phyloP scores from a whole-genome alignment of 2,888 invertebrate species.

The Aelia acuminata region DNA sequence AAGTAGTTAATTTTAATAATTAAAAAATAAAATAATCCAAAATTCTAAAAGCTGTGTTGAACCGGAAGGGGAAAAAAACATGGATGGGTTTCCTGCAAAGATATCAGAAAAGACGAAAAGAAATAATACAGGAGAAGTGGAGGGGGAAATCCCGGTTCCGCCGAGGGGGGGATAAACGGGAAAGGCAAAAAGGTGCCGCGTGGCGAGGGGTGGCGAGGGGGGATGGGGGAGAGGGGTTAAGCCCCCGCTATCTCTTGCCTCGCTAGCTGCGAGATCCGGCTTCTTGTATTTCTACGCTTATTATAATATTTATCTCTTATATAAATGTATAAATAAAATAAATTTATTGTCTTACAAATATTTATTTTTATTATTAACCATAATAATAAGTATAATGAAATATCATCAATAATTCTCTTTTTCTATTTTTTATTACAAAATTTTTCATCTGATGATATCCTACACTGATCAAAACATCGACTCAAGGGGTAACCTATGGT shows the following conservation, averaged over 20 bases:
- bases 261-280: neutral
- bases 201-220: neutral
- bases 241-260: neutral
- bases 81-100: neutral
- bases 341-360: too few species aligned
- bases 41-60: neutral
- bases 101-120: constrained; percentile 10
- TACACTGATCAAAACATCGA: too few species aligned
- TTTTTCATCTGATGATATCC: too few species aligned
- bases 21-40: too few species aligned
- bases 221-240: neutral
- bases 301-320: neutral
- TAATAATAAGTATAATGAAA: too few species aligned
- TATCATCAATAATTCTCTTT: too few species aligned
- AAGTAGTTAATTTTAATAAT: too few species aligned
- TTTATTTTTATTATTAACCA: too few species aligned
- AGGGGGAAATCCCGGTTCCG: too few species aligned
- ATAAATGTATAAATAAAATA: neutral
- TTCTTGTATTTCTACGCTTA: neutral
- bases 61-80: neutral
- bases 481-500: too few species aligned
- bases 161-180: neutral
- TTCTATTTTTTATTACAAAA: too few species aligned
- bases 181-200: neutral
- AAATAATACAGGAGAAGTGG: neutral